phyloP scores from a whole-genome alignment of 2,113 vertebrate species.

The Corythoichthys haematopterus region DNA sequence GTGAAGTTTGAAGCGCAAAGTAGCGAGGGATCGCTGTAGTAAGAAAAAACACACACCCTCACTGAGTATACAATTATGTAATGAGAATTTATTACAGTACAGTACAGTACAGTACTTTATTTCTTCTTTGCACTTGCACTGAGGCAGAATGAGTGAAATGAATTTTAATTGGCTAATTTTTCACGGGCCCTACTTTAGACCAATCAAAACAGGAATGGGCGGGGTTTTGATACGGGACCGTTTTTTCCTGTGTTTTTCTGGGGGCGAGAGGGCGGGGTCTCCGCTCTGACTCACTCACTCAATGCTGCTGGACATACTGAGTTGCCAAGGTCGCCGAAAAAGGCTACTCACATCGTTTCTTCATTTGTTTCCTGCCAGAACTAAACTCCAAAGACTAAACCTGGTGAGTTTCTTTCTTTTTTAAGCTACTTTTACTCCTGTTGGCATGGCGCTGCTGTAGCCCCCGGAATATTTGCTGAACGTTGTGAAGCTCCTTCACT shows the following conservation, averaged over 20 bases:
- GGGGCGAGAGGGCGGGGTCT: slow-evolving; percentile 34
- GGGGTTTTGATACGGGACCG: slow-evolving; percentile 1
- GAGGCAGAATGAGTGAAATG: background rate
- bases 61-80: too few species aligned
- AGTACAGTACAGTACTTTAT: too few species aligned
- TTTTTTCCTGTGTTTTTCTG: slow-evolving; percentile 1
- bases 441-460: background rate
- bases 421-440: slow-evolving; percentile 7
- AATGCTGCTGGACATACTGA: slow-evolving; percentile 31
- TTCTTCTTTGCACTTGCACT: background rate
- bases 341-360: slow-evolving; percentile 12
- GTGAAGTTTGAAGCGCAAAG: too few species aligned
- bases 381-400: background rate
- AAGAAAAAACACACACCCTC: too few species aligned
- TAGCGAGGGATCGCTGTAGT: too few species aligned
- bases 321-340: slow-evolving; percentile 38
- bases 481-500: slow-evolving; percentile 25
- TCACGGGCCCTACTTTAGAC: slow-evolving; percentile 41
- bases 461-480: slow-evolving; percentile 20
- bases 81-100: too few species aligned
- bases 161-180: slow-evolving; percentile 38
- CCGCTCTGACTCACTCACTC: slow-evolving; percentile 12
- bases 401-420: slow-evolving; percentile 35
- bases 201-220: slow-evolving; percentile 39
- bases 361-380: background rate